Evolutionary conservation across 1,140 invertebrate species (phyloP).

Genomic region (Nasonia vitripennis): DNA sequence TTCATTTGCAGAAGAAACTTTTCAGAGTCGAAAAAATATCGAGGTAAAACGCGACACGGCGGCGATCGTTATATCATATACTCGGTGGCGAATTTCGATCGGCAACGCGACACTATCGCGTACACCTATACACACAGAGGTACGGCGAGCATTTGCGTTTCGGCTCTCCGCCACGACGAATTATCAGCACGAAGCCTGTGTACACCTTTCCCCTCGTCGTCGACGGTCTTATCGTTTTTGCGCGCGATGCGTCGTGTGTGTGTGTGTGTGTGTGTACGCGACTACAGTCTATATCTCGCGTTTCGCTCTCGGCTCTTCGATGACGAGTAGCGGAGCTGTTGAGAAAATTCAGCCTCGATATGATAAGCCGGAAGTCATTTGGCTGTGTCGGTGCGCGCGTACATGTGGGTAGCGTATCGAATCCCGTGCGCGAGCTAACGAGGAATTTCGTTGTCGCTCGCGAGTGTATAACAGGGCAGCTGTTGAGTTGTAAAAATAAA

Average conservation of each 20-base stretch:
- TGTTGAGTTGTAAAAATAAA: background rate
- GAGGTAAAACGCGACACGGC: too few species aligned
- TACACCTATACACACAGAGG: background rate
- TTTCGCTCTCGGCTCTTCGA: background rate
- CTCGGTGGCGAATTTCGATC: too few species aligned
- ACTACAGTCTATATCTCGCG: background rate
- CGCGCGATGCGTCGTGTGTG: background rate
- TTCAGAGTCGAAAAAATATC: background rate
- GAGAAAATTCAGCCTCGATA: conserved; percentile 4
- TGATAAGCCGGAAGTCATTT: background rate
- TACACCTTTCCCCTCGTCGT: background rate
- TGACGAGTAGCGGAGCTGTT: background rate
- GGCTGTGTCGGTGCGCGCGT: background rate
- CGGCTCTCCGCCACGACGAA: background rate
- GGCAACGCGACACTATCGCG: conserved; percentile 9
- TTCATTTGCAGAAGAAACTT: background rate
- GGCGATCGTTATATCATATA: too few species aligned
- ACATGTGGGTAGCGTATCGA: background rate
- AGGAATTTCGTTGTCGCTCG: background rate
- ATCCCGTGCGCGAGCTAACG: background rate
- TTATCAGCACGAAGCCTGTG: conserved; percentile 15
- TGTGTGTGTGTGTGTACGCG: background rate
- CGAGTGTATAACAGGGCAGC: background rate
- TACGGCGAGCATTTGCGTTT: background rate
- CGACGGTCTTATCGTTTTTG: background rate